phyloP scores from a whole-genome alignment of 2,113 vertebrate species.

The Galeopterus variegatus region DNA sequence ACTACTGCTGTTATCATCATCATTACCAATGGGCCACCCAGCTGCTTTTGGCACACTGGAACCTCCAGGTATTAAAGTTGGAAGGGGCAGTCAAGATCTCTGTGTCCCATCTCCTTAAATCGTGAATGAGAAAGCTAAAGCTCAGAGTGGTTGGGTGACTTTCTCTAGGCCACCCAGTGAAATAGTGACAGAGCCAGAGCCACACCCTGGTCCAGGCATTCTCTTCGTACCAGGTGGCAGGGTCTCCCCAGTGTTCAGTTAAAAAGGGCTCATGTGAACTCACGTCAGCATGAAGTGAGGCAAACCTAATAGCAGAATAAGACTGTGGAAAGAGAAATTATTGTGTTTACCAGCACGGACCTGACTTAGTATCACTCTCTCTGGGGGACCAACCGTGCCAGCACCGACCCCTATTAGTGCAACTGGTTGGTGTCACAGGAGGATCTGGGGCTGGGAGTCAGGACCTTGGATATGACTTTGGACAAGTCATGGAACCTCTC shows the following conservation, averaged over 20 bases:
- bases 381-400: neutral
- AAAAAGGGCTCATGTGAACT: no score
- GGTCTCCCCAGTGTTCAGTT: neutral
- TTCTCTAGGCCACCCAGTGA: neutral
- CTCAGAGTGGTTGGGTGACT: neutral
- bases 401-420: fast-evolving
- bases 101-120: neutral
- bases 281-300: fast-evolving
- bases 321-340: neutral
- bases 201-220: neutral
- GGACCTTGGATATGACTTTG: neutral
- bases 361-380: neutral
- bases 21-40: neutral
- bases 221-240: neutral
- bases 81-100: neutral
- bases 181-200: neutral
- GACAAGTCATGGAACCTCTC: neutral
- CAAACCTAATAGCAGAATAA: neutral
- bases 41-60: neutral
- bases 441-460: neutral
- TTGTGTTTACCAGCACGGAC: neutral
- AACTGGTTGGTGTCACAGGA: neutral
- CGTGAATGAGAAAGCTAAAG: neutral
- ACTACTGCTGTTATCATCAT: neutral
- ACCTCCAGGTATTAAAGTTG: neutral